Percentiles rank a stretch among this genome's conserved stretches.
Evolutionary conservation across 2,888 invertebrate species (phyloP).

Genomic region (Erebia palarica): DNA sequence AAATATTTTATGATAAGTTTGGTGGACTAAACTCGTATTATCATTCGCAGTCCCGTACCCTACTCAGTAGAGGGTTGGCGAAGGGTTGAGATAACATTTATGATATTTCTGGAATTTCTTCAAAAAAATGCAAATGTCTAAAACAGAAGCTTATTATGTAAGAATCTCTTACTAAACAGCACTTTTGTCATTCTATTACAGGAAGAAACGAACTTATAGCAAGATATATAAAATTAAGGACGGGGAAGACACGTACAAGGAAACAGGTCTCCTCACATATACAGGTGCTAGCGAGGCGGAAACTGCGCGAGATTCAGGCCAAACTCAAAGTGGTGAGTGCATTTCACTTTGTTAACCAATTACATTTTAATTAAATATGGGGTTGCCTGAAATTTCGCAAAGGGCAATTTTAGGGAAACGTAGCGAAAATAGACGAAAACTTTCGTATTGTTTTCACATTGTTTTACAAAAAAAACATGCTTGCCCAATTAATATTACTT

Average conservation of each 20-base stretch:
- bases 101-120: too few relatives aligned
- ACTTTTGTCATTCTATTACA: slow-evolving; percentile 76
- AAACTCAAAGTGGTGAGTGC: slow-evolving; percentile 97
- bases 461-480: neutral
- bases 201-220: slow-evolving; percentile 99
- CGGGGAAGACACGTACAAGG: slow-evolving; percentile 99
- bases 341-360: slow-evolving; percentile 31
- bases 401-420: slow-evolving; percentile 2
- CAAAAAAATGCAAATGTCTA: too few relatives aligned
- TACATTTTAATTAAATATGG: slow-evolving; percentile 35
- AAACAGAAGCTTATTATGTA: too few relatives aligned
- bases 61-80: too few relatives aligned
- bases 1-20: too few relatives aligned
- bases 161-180: neutral
- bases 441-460: neutral
- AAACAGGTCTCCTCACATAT: slow-evolving; percentile 99
- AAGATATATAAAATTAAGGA: slow-evolving; percentile 99
- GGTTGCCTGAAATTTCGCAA: slow-evolving; percentile 11
- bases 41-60: too few relatives aligned
- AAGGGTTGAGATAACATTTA: too few relatives aligned
- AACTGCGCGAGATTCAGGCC: slow-evolving; percentile 98
- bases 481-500: too few relatives aligned
- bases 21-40: too few relatives aligned
- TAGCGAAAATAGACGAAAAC: slow-evolving; percentile 15
- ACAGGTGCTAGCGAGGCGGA: slow-evolving; percentile 99